Evolutionary conservation across 2,888 invertebrate species (phyloP).

Genomic region (Mimas tiliae): DNA sequence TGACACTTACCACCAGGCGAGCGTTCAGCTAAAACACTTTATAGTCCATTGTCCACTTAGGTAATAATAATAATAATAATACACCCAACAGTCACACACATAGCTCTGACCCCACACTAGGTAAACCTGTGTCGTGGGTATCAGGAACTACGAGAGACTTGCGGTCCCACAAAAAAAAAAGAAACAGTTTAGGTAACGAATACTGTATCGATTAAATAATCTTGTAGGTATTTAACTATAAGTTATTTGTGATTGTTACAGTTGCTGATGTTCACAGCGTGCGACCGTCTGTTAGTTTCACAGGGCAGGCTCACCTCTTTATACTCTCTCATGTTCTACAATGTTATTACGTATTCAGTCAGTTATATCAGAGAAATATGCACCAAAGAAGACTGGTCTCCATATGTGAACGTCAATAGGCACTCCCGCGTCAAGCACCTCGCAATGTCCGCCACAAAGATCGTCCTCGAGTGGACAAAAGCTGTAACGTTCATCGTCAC

Average conservation of each 20-base stretch:
- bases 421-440: conserved; percentile 90
- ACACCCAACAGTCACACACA: too few relatives aligned
- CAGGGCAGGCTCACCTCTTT: conserved; percentile 87
- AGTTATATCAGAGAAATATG: conserved; percentile 89
- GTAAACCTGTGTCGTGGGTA: too few relatives aligned
- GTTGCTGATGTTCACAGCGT: conserved; percentile 89
- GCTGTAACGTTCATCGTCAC: conserved; percentile 92
- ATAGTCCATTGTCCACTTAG: too few relatives aligned
- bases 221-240: too few relatives aligned
- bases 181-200: too few relatives aligned
- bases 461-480: conserved; percentile 92
- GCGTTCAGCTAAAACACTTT: too few relatives aligned
- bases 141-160: too few relatives aligned
- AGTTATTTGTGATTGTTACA: conserved; percentile 56
- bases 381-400: conserved; percentile 91
- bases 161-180: too few relatives aligned
- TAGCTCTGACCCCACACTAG: too few relatives aligned
- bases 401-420: conserved; percentile 89
- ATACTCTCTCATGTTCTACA: conserved; percentile 92
- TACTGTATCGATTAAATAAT: too few relatives aligned
- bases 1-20: too few relatives aligned
- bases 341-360: conserved; percentile 91
- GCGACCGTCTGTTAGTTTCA: conserved; percentile 87
- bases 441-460: conserved; percentile 92
- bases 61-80: too few relatives aligned